Conservation (phyloP, 2,888 invertebrate species). For the Yponomeuta sedellus region DNA sequence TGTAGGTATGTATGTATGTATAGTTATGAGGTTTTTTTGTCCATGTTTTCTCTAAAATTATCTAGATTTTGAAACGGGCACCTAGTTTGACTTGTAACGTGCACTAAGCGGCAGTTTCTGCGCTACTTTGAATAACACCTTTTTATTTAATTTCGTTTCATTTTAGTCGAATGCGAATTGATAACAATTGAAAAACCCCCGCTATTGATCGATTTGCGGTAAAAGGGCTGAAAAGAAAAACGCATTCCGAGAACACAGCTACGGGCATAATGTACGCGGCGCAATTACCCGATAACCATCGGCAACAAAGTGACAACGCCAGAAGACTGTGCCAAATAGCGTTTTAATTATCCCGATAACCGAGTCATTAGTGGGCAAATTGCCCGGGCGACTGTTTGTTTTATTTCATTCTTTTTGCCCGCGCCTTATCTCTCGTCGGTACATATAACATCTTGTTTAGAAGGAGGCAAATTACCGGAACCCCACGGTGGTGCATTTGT, state of each 20-base stretch:
- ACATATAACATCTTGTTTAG: conserved; percentile 54
- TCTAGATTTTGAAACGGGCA: too few species aligned
- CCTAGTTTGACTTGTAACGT: too few species aligned
- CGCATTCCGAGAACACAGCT: neutral
- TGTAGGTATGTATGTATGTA: too few species aligned
- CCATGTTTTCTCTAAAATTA: too few species aligned
- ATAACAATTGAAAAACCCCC: neutral
- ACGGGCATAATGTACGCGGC: neutral
- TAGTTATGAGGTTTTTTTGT: too few species aligned
- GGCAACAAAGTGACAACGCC: conserved; percentile 9
- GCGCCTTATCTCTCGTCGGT: conserved; percentile 47
- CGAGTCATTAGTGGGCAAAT: conserved; percentile 66
- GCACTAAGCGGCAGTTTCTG: too few species aligned
- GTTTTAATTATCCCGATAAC: conserved; percentile 72
- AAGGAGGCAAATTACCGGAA: conserved; percentile 51
- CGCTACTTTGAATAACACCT: too few species aligned
- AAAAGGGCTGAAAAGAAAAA: neutral
- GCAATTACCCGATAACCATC: conserved; percentile 13
- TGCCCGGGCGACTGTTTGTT: conserved; percentile 57
- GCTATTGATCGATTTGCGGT: neutral
- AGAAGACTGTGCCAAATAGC: conserved; percentile 59
- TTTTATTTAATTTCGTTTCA: too few species aligned
- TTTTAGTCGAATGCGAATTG: neutral
- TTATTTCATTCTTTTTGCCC: conserved; percentile 49
- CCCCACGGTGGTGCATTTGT: conserved; percentile 17